Evolutionary conservation across 2,888 invertebrate species (phyloP).

Genomic region (Periphyllus acericola): DNA sequence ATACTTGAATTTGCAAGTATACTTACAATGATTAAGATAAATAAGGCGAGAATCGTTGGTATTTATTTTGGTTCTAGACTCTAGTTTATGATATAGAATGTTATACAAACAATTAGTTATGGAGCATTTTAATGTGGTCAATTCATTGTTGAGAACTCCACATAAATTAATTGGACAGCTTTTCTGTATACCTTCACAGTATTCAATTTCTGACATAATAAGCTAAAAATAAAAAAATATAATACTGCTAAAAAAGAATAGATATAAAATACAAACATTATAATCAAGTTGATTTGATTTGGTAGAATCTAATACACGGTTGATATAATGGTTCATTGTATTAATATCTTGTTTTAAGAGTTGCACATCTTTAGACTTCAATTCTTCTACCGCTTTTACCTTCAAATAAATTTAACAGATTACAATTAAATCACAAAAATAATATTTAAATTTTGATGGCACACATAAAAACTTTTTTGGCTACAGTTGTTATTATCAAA

Average conservation of each 20-base stretch:
- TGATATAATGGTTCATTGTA: conserved; percentile 27
- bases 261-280: neutral
- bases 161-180: neutral
- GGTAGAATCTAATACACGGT: conserved; percentile 28
- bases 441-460: neutral
- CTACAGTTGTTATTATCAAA: too few species aligned
- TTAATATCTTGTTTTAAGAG: conserved; percentile 42
- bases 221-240: conserved; percentile 24
- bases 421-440: neutral
- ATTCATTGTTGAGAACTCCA: conserved; percentile 15
- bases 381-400: conserved; percentile 5
- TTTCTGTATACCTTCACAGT: conserved; percentile 41
- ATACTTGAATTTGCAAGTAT: neutral
- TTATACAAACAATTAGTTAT: conserved; percentile 26
- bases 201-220: conserved; percentile 50
- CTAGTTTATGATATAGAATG: conserved; percentile 42
- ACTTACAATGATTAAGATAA: conserved; percentile 33
- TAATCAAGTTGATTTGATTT: conserved; percentile 41
- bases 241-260: conserved; percentile 12
- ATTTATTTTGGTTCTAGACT: conserved; percentile 44
- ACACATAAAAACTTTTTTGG: neutral
- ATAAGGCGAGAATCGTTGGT: conserved; percentile 12
- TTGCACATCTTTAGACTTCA: conserved; percentile 27
- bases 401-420: neutral
- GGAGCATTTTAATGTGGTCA: conserved; percentile 30